phyloP scores from a whole-genome alignment of 2,888 invertebrate species.

The Melikaiella ostensackeni region DNA sequence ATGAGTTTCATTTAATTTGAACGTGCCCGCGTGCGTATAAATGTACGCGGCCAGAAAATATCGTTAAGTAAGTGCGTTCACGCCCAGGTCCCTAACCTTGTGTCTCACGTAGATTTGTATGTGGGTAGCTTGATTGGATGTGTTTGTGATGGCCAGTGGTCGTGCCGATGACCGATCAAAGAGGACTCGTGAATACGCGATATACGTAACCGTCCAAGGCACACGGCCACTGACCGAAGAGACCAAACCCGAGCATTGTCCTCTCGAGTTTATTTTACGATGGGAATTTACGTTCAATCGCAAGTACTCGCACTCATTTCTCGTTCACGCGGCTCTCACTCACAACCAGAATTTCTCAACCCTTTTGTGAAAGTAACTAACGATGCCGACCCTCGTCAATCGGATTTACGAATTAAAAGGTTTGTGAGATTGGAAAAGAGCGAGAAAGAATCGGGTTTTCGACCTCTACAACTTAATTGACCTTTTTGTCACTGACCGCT shows the following conservation, averaged over 20 bases:
- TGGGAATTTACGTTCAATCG: constrained; percentile 21
- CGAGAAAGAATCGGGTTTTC: neutral
- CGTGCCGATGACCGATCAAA: constrained; percentile 76
- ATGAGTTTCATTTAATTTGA: constrained; percentile 58
- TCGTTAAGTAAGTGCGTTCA: constrained; percentile 53
- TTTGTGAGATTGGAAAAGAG: neutral
- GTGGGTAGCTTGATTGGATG: constrained; percentile 47
- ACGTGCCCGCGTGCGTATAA: constrained; percentile 53
- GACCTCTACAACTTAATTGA: neutral
- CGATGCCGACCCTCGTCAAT: neutral
- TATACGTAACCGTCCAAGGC: constrained; percentile 71
- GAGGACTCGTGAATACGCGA: constrained; percentile 73
- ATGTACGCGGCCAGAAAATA: constrained; percentile 46
- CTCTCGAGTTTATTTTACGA: constrained; percentile 46
- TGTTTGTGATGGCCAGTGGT: constrained; percentile 62
- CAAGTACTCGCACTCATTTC: neutral
- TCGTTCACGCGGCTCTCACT: neutral
- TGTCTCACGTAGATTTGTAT: constrained; percentile 13
- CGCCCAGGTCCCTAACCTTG: constrained; percentile 33
- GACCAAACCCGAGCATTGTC: constrained; percentile 66
- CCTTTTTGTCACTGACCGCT: neutral
- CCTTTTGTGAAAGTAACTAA: neutral
- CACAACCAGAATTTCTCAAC: neutral
- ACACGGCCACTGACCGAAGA: constrained; percentile 71
- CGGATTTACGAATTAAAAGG: neutral